Evolutionary conservation across 2,888 invertebrate species (phyloP), one percentile per base, ranked within the genome.

Genomic region (Troides oblongomaculatus): DNA sequence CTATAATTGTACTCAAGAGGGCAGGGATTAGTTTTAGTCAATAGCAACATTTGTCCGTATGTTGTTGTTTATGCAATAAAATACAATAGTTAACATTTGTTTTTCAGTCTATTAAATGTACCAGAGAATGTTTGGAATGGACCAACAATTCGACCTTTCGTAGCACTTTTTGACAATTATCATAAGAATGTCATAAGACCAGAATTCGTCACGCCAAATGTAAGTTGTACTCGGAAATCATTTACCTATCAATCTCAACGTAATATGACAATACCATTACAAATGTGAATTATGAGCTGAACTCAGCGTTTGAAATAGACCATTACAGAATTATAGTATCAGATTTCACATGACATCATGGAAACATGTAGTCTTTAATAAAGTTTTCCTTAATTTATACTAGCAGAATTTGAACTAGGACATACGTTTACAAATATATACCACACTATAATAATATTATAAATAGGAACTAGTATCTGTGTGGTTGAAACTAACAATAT

Each of bases 161-260:
- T 94, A 63, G 90, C 92, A 23, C 93, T 97, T 60, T 95, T 96
- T 84, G 95, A 97, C 84, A 97, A 97, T 85, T 97, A 97, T 86
- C 94, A 96, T 77, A 93, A 95, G 71, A 94, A 95, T 75, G 93
- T 94, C 21, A 93, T 93, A 66, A 91, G 93, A 63, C 93, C 94
- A 69, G 97, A 97, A 85, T 93, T 95, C 75, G 93, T 95, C 65
- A 95, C 95, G 53, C 90, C 94, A 12, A 88, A 81, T 77, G 92
- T 92, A 74, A 90, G 92, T 88, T 50, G 56, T 63, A 18, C 60
- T 46, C 1, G 46, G 2, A 50, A 30, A 64, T 21, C 14, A 43
- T 62, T 14, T 62, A 46, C 43, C 14, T 46, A 39, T 46, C 14
- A 46, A 46, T 46, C 14, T 12, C 2, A 21, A 21, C 7, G 8